Conservation (phyloP, 2,888 invertebrate genomes). For the Lasioglossum morio region DNA sequence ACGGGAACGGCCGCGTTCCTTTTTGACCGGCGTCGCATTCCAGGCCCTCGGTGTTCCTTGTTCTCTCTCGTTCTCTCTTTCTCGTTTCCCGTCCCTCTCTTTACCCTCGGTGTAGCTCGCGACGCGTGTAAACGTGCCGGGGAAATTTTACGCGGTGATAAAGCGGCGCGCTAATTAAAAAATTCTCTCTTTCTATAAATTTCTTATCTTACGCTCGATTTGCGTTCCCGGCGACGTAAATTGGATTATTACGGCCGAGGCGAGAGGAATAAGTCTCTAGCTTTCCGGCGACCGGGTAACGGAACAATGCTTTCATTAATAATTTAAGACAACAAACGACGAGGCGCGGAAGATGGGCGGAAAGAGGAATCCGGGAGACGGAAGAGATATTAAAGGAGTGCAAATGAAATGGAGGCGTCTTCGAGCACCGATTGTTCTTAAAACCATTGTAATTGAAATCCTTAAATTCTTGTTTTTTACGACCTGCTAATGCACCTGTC, state of each 20-base stretch:
- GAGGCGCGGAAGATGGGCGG: neutral
- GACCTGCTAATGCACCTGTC: neutral
- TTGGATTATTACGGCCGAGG: conserved; percentile 44
- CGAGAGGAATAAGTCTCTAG: conserved; percentile 18
- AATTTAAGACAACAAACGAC: conserved; percentile 46
- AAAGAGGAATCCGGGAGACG: conserved; percentile 13
- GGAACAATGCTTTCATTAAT: conserved; percentile 51
- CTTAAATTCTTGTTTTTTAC: conserved; percentile 15
- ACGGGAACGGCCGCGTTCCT: conserved; percentile 26
- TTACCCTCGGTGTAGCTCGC: neutral
- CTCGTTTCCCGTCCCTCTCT: neutral
- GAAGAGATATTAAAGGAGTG: conserved; percentile 24
- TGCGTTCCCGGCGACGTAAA: conserved; percentile 31
- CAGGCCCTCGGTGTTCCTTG: neutral
- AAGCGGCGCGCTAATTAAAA: conserved; percentile 46
- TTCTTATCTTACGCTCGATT: conserved; percentile 43
- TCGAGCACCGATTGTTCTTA: conserved; percentile 45
- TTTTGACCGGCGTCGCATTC: conserved; percentile 19
- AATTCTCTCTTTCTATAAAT: conserved; percentile 43
- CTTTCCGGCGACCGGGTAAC: conserved; percentile 9
- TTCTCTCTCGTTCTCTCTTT: neutral
- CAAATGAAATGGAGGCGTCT: conserved; percentile 40
- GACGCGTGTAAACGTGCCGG: neutral
- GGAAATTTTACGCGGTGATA: conserved; percentile 31
- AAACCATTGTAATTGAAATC: conserved; percentile 23